Conservation (phyloP, 2,113 vertebrate genomes). For the Ammodytes dubius region DNA sequence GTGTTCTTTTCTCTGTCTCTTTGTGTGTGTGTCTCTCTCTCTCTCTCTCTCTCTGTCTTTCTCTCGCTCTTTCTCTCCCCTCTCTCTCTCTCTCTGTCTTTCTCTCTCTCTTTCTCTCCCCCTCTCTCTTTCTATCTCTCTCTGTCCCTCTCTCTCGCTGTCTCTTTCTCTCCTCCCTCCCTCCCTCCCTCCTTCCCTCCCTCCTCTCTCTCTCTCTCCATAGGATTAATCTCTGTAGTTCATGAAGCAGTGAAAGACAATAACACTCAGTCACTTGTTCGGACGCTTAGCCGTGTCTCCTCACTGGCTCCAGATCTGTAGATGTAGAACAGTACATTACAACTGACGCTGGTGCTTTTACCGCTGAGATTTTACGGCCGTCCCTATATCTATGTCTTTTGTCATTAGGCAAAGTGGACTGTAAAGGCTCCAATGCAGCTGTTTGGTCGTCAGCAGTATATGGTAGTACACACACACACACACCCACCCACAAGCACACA, state of each 20-base stretch:
- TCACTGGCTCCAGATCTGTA: neutral
- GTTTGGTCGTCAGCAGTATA: conserved; percentile 30
- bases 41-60: no score
- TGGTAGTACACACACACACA: neutral
- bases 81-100: no score
- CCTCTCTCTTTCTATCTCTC: no score
- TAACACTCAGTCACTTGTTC: conserved; percentile 44
- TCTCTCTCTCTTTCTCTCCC: no score
- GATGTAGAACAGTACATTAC: neutral
- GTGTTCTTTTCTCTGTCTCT: no score
- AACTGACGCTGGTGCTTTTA: neutral
- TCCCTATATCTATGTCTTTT: conserved; percentile 19
- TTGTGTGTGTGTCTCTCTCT: no score
- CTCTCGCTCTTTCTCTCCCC: no score
- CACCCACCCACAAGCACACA: neutral
- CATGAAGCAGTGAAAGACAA: conserved; percentile 45
- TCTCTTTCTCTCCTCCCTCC: no score
- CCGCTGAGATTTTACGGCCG: conserved; percentile 13
- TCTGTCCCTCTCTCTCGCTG: no score
- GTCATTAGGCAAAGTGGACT: conserved; percentile 35
- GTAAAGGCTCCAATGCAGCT: conserved; percentile 23
- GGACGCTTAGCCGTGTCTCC: neutral
- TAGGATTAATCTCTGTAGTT: conserved; percentile 53
- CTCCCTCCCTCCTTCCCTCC: no score
- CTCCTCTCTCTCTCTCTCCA: conserved; percentile 4